phyloP scores from a whole-genome alignment of 2,888 invertebrate genomes.

The Oxystoma pomonae region DNA sequence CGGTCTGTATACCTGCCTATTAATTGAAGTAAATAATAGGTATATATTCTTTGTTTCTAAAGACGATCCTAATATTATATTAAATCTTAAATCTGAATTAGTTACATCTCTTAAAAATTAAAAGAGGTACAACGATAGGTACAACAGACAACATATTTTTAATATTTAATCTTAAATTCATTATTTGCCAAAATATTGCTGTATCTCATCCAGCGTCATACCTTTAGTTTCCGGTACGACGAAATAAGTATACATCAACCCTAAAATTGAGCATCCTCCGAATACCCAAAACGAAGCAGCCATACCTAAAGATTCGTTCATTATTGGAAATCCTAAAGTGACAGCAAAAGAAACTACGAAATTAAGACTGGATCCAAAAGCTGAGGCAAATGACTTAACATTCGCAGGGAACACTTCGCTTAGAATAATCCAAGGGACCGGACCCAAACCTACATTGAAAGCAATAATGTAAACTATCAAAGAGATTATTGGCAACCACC shows the following conservation, averaged over 20 bases:
- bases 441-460: slow-evolving; percentile 68
- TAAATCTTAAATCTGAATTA: too few species aligned
- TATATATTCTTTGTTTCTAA: too few species aligned
- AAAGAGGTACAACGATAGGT: too few species aligned
- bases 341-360: slow-evolving; percentile 28
- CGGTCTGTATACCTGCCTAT: too few species aligned
- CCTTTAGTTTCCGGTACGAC: slow-evolving; percentile 35
- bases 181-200: slow-evolving; percentile 16
- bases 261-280: slow-evolving; percentile 22
- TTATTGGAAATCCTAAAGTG: slow-evolving; percentile 30
- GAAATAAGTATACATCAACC: slow-evolving; percentile 26
- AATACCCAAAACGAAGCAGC: slow-evolving; percentile 32
- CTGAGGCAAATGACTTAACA: slow-evolving; percentile 55
- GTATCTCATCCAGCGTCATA: slow-evolving; percentile 30
- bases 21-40: too few species aligned
- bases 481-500: slow-evolving; percentile 68
- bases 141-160: too few species aligned
- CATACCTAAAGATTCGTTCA: slow-evolving; percentile 27
- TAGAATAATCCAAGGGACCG: slow-evolving; percentile 76
- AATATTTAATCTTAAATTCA: too few species aligned
- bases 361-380: slow-evolving; percentile 45
- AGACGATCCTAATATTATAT: too few species aligned
- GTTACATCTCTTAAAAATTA: too few species aligned
- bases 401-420: slow-evolving; percentile 77
- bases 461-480: slow-evolving; percentile 66